Percentiles rank a stretch among this genome's conserved stretches.
Evolutionary conservation across 2,888 invertebrate species (phyloP).

Genomic region (Leptopilina drosophilae): DNA sequence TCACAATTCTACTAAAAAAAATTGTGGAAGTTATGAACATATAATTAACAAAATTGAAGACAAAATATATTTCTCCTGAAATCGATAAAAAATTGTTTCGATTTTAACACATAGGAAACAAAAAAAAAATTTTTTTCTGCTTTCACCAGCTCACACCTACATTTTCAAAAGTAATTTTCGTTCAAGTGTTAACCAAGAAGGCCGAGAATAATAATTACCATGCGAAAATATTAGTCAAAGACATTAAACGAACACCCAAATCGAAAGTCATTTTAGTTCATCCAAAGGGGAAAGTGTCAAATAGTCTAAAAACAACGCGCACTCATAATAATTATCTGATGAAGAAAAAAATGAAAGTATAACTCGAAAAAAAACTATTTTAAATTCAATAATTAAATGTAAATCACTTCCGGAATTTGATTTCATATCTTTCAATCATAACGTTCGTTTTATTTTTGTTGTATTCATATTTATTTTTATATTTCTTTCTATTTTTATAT

Average conservation of each 20-base stretch:
- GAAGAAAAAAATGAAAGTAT: constrained; percentile 7
- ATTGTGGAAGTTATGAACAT: background rate
- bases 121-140: constrained; percentile 41
- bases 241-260: constrained; percentile 56
- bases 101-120: background rate
- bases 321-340: background rate
- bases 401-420: too few species aligned
- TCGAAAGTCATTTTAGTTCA: constrained; percentile 55
- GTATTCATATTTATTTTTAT: too few species aligned
- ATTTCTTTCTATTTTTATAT: too few species aligned
- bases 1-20: too few species aligned
- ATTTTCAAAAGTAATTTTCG: constrained; percentile 55
- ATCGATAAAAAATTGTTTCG: background rate
- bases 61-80: background rate
- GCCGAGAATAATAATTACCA: constrained; percentile 53
- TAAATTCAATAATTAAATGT: background rate
- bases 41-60: background rate
- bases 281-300: constrained; percentile 65
- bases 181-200: constrained; percentile 56
- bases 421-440: background rate
- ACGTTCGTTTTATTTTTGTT: too few species aligned
- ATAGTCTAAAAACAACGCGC: background rate
- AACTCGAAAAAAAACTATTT: background rate
- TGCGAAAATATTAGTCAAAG: constrained; percentile 57
- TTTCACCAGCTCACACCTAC: constrained; percentile 60